Evolutionary conservation across 1,140 invertebrate genomes (phyloP), one percentile per base, ranked within the genome.

Genomic region (Drosophila triauraria): DNA sequence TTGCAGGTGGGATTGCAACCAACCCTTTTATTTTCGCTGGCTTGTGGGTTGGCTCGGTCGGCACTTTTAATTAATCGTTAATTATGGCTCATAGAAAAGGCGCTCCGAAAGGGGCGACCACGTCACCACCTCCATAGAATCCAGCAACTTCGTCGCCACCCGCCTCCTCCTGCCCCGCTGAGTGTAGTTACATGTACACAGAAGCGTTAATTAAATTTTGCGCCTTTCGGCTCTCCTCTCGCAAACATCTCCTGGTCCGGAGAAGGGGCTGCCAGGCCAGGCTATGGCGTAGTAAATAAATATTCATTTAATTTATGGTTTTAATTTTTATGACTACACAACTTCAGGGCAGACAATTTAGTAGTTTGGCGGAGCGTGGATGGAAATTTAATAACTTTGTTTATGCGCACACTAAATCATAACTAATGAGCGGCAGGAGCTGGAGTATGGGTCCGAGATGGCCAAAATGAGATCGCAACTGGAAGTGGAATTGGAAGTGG

Each of bases 231-330:
- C 79, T 59, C 59, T 76, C 67, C 77, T 72, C 32, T 79, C 32
- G 70, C 68, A 35, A 51, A 50, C 68, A 74, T 74, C 53, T 79
- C 47, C 40, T 44, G 70, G 30, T 30, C 38, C 4, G 70, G 46
- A 3, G 59, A 48, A 7, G 32, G 62, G 20, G 63, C 58, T 25
- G 53, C 69, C 59, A 2, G 57, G 57, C 64, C 56, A 30, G 57
- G 64, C 57, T 25, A 51, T 50, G 68, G 70, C 75, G 75, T 60
- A 78, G 75, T 80, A 88, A 88, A 88, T 88, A 88, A 88, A 88
- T 88, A 88, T 87, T 88, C 86, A 88, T 88, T 88, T 88, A 88
- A 88, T 88, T 88, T 88, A 88, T 88, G 85, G 85, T 88, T 88
- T 88, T 88, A 88, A 88, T 88, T 88, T 88, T 88, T 88, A 88